phyloP scores from a whole-genome alignment of 2,113 vertebrate species.

The Anthoscopus minutus region DNA sequence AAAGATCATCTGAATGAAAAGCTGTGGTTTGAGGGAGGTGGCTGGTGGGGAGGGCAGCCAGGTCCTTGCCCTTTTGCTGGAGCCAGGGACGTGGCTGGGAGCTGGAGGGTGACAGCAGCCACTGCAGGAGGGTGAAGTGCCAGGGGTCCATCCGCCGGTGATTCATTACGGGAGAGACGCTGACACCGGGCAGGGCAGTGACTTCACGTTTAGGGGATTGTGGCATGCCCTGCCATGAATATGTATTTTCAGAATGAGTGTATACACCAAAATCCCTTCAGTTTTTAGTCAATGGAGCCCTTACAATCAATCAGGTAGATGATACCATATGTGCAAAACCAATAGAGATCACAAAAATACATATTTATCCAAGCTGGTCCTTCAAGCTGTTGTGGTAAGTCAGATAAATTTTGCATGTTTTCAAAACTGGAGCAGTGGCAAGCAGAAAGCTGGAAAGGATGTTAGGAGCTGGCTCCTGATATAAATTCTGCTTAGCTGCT shows the following conservation, averaged over 20 bases:
- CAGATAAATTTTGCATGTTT: slow-evolving; percentile 28
- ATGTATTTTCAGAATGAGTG: slow-evolving; percentile 41
- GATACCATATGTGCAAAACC: slow-evolving; percentile 53
- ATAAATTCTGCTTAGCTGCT: slow-evolving; percentile 1
- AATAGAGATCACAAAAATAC: slow-evolving; percentile 53
- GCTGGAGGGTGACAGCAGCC: not conserved
- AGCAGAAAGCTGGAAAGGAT: slow-evolving; percentile 2
- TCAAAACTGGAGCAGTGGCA: not conserved
- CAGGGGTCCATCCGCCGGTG: not conserved
- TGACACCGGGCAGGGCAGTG: not conserved
- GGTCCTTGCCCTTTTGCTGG: not conserved
- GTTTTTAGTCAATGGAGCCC: slow-evolving; percentile 30
- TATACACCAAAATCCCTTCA: slow-evolving; percentile 21
- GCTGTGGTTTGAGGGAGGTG: not conserved
- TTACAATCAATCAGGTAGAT: slow-evolving; percentile 61
- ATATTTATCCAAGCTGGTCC: slow-evolving; percentile 60
- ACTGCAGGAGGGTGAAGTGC: not conserved
- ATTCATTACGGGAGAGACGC: not conserved
- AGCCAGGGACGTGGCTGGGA: not conserved
- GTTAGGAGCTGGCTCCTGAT: slow-evolving; percentile 16
- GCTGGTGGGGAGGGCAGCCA: not conserved
- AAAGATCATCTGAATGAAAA: not conserved
- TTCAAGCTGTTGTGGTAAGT: slow-evolving; percentile 40
- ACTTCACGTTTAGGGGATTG: slow-evolving; percentile 31
- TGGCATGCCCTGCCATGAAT: slow-evolving; percentile 19